Conservation (phyloP, 2,113 vertebrate species). For the Paradoxurus hermaphroditus region DNA sequence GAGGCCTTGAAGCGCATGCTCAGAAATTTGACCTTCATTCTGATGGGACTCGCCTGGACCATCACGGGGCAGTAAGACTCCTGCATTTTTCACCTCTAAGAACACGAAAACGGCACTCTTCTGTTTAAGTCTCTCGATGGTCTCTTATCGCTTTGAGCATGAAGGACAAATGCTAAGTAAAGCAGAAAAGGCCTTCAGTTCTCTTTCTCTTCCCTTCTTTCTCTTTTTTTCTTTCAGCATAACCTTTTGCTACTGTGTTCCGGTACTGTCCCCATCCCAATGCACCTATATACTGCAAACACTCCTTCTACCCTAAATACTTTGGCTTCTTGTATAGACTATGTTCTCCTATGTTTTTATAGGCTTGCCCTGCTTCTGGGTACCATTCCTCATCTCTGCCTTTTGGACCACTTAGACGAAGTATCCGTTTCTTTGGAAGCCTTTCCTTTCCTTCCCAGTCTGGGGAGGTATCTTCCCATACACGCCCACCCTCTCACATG, state of each 20-base stretch:
- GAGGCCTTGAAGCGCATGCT: neutral
- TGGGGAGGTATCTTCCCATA: neutral
- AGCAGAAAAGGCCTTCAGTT: neutral
- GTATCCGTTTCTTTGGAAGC: neutral
- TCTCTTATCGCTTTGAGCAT: neutral
- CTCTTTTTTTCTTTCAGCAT: neutral
- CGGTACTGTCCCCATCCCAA: accelerated
- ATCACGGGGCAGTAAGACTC: neutral
- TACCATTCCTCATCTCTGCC: neutral
- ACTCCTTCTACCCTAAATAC: too few species aligned
- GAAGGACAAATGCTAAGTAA: neutral
- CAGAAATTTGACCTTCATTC: neutral
- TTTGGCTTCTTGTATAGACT: neutral
- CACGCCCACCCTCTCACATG: accelerated
- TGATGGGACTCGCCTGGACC: neutral
- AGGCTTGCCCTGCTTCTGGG: neutral
- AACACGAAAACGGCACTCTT: neutral
- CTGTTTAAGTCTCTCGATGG: neutral
- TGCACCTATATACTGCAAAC: accelerated
- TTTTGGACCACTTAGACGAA: neutral
- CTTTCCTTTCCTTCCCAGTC: neutral
- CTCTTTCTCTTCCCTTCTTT: neutral
- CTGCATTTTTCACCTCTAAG: neutral
- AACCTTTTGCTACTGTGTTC: neutral
- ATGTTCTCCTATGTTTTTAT: neutral